Evolutionary conservation across 2,888 invertebrate genomes (phyloP).

Genomic region (Choreutis nemorana): DNA sequence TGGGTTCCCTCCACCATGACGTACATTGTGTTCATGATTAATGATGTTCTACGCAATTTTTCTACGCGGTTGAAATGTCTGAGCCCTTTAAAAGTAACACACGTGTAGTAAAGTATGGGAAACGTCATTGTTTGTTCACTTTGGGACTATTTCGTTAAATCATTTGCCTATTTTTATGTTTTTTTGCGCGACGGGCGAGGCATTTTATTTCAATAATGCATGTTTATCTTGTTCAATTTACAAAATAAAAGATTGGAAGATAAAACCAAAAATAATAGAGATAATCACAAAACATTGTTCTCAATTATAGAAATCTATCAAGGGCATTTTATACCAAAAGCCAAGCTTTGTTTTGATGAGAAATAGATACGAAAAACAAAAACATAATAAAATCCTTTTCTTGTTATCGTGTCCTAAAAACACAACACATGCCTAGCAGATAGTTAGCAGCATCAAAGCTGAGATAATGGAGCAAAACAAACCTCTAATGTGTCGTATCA

Average conservation of each 20-base stretch:
- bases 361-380: background rate
- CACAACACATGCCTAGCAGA: constrained; percentile 29
- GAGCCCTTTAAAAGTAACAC: constrained; percentile 1
- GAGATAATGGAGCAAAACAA: constrained; percentile 62
- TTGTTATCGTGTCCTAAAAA: too few species aligned
- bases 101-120: background rate
- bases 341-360: background rate
- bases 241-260: too few species aligned
- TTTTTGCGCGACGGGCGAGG: too few species aligned
- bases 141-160: too few species aligned
- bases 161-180: too few species aligned
- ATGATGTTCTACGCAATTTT: constrained; percentile 55
- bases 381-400: background rate
- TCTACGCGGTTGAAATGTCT: constrained; percentile 32
- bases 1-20: constrained; percentile 26
- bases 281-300: too few species aligned
- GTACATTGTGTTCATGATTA: constrained; percentile 59
- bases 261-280: too few species aligned
- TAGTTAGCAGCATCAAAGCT: constrained; percentile 57
- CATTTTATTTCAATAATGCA: too few species aligned
- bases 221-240: too few species aligned
- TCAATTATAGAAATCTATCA: too few species aligned
- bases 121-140: too few species aligned
- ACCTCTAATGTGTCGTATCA: constrained; percentile 57
- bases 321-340: too few species aligned